Percentiles rank a stretch among this genome's conserved stretches.
phyloP scores from a whole-genome alignment of 1,140 invertebrate species.

The Aethina tumida region DNA sequence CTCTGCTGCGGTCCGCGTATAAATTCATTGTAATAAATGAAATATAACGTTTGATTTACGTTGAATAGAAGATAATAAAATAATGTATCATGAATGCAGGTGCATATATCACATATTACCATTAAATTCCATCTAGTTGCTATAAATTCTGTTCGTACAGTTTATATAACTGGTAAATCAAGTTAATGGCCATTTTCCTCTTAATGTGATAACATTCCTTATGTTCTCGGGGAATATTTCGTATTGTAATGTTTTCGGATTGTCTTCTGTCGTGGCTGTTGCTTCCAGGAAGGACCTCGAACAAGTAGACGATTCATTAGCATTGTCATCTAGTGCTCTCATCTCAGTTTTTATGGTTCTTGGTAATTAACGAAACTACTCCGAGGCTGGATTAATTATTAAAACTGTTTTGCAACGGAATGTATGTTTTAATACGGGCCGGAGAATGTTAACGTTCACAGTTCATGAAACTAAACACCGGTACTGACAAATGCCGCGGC shows the following conservation, averaged over 20 bases:
- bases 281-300: constrained; percentile 4
- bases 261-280: not conserved
- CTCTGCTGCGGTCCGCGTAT: not conserved
- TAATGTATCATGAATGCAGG: constrained; percentile 17
- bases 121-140: constrained; percentile 23
- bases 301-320: constrained; percentile 7
- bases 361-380: no score
- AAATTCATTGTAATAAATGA: not conserved
- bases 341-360: no score
- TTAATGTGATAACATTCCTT: constrained; percentile 21
- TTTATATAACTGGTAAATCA: constrained; percentile 26
- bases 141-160: constrained; percentile 18
- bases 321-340: constrained; percentile 3
- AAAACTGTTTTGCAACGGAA: no score
- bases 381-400: no score
- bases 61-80: constrained; percentile 17
- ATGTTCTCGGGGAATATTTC: constrained; percentile 16
- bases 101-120: constrained; percentile 26
- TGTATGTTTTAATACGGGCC: no score
- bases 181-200: constrained; percentile 23
- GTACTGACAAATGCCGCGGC: no score
- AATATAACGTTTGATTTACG: constrained; percentile 11
- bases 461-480: no score
- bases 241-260: constrained; percentile 16
- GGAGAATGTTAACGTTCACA: no score